These are phyloP conservation scores for Pituophis catenifer DNA, from an alignment of 2,113 vertebrate species.

Conservation along the genomic window DNA sequence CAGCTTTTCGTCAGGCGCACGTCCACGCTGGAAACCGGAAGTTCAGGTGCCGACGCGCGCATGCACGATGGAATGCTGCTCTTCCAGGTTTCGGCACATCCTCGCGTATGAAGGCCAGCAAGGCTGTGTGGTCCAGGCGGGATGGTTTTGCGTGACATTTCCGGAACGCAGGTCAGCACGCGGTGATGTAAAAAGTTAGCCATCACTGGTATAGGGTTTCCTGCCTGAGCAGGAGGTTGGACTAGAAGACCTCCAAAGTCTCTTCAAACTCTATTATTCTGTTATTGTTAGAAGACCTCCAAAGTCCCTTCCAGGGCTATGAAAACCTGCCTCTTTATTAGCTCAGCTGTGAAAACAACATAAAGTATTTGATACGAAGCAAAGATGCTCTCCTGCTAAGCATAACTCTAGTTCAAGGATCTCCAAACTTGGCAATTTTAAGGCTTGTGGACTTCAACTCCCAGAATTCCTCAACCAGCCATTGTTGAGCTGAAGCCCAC, in stretches of 20 bases:
- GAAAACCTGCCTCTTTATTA: background rate
- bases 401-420: background rate
- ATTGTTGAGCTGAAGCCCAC: background rate
- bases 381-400: background rate
- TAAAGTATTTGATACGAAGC: background rate
- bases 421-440: background rate
- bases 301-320: background rate
- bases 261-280: background rate
- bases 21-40: too few relatives aligned
- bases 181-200: too few relatives aligned
- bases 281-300: too few relatives aligned
- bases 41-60: too few relatives aligned
- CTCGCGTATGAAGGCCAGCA: too few relatives aligned
- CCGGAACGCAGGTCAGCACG: too few relatives aligned
- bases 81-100: too few relatives aligned
- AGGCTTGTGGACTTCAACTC: background rate
- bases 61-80: too few relatives aligned
- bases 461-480: background rate
- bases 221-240: background rate
- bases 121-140: too few relatives aligned
- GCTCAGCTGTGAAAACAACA: background rate
- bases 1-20: too few relatives aligned
- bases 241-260: background rate
- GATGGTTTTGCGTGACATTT: too few relatives aligned
- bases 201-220: background rate